Base-by-base conservation (phyloP, 2,888 invertebrate species). In the Pteria penguin region DNA sequence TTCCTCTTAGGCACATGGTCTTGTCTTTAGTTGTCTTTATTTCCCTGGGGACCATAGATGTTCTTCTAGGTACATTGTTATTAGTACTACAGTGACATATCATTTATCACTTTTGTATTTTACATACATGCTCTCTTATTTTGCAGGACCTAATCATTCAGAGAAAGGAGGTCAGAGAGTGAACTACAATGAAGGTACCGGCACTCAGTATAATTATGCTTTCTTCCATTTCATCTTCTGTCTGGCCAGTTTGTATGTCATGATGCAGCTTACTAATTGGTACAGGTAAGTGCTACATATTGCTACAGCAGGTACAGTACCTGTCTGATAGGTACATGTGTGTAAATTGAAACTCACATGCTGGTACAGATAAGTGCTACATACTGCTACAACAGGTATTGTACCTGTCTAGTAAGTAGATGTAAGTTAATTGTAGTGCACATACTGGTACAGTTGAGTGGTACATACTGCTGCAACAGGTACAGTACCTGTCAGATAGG, bases 181-280 rank as follows among this genome's bases (percentile, higher is more conserved):
- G 8, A 82, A 90, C 8, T 88, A 91, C 31, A 92, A 93, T 84
- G 93, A 93, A 78, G 81, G 83, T 8, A 88, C 88, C n/a, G 89
- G 90, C 14, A 91, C 93, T 26, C 86, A 86, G 11, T 93, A 93
- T 84, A 92, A 92, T 80, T 93, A 93, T 75, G 86, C 92, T 22
- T 92, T 93, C 83, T 93, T 93, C 84, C 93, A 93, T 78, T 87
- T 93, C 65, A 87, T 93, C 70, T 92, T 92, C 78, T 87, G 88
- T 58, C 82, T 93, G 63, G 93, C 93, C 26, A 88, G 89, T 63
- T 89, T 93, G 67, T 93, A 92, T 82, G 90, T 93, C 76, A 93
- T 93, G 93, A 93, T 93, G 93, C 92, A 93, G 84, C 88, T 93
- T 22, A 93, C 93, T 26, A 92, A 92, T 83, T 93, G 93, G 93